A percentile compares a stretch with the other conserved stretches of the same genome.
Evolutionary conservation across 2,888 invertebrate species (phyloP).

Genomic region (Cordylochernes scorpioides): DNA sequence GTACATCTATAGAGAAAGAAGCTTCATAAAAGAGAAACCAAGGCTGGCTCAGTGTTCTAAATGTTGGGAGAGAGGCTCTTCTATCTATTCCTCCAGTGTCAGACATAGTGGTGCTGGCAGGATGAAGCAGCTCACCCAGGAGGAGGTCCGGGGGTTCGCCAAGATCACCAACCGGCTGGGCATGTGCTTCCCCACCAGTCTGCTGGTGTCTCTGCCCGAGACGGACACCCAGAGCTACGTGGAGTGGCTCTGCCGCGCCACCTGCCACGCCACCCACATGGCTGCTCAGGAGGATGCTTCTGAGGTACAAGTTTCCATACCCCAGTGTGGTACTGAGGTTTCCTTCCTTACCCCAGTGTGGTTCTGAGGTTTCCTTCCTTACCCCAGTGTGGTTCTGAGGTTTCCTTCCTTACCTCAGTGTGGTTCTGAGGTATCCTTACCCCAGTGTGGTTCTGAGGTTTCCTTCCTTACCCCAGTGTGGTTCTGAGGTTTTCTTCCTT

Average conservation of each 20-base stretch:
- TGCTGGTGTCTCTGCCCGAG: slow-evolving; percentile 25
- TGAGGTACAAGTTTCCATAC: no score
- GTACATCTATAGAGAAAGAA: no score
- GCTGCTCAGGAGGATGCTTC: slow-evolving; percentile 37
- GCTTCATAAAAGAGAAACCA: background rate
- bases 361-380: no score
- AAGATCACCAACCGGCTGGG: slow-evolving; percentile 36
- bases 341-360: no score
- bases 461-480: no score
- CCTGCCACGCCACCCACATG: slow-evolving; percentile 35
- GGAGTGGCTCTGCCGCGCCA: slow-evolving; percentile 28
- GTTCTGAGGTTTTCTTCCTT: no score
- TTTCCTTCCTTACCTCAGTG: no score
- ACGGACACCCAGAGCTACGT: slow-evolving; percentile 8
- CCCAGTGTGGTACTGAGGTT: no score
- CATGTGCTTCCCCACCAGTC: slow-evolving; percentile 29
- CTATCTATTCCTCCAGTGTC: slow-evolving; percentile 4
- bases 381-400: no score
- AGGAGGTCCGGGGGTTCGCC: slow-evolving; percentile 39
- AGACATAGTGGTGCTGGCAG: background rate
- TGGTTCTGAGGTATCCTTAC: no score
- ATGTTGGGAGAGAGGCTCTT: background rate
- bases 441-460: no score
- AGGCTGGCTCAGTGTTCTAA: background rate
- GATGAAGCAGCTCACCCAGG: slow-evolving; percentile 28